Percentiles rank a stretch among this genome's conserved stretches.
Conservation (phyloP, 2,888 invertebrate genomes). For the Caenorhabditis sulstoni region DNA sequence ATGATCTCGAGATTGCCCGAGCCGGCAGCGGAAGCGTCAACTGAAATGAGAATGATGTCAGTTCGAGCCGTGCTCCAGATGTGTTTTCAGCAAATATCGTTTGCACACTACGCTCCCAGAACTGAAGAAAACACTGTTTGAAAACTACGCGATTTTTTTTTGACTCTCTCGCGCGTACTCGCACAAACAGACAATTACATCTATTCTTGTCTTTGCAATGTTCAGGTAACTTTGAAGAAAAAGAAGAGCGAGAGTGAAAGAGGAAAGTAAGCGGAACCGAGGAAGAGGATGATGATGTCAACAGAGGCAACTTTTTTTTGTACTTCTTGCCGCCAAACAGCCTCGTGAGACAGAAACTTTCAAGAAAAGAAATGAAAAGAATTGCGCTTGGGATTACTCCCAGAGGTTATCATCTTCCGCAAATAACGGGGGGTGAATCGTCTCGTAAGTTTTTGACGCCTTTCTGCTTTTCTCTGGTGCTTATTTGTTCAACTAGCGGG, state of each 20-base stretch:
- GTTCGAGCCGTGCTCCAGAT: neutral
- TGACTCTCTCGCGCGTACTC: neutral
- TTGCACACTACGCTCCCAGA: too few relatives aligned
- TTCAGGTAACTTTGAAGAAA: too few relatives aligned
- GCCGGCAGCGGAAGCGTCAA: conserved; percentile 95
- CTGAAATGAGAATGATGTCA: conserved; percentile 83
- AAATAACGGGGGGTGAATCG: conserved; percentile 6
- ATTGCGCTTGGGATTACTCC: neutral
- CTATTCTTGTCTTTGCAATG: conserved; percentile 15
- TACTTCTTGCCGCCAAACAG: too few relatives aligned
- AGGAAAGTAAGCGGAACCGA: too few relatives aligned
- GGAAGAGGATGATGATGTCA: too few relatives aligned
- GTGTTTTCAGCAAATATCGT: too few relatives aligned
- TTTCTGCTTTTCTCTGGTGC: conserved; percentile 10
- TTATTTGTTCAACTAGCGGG: conserved; percentile 29
- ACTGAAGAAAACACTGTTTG: too few relatives aligned
- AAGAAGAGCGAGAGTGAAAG: too few relatives aligned
- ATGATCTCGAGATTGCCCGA: conserved; percentile 96
- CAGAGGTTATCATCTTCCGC: conserved; percentile 31
- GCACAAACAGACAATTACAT: conserved; percentile 32
- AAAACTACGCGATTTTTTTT: too few relatives aligned
- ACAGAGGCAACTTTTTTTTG: too few relatives aligned
- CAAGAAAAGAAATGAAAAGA: too few relatives aligned
- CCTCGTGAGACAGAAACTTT: too few relatives aligned
- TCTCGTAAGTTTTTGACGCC: neutral